Evolutionary conservation across 2,113 vertebrate genomes (phyloP), one percentile per base, ranked within the genome.

Genomic region (Phrynocephalus versicolor): DNA sequence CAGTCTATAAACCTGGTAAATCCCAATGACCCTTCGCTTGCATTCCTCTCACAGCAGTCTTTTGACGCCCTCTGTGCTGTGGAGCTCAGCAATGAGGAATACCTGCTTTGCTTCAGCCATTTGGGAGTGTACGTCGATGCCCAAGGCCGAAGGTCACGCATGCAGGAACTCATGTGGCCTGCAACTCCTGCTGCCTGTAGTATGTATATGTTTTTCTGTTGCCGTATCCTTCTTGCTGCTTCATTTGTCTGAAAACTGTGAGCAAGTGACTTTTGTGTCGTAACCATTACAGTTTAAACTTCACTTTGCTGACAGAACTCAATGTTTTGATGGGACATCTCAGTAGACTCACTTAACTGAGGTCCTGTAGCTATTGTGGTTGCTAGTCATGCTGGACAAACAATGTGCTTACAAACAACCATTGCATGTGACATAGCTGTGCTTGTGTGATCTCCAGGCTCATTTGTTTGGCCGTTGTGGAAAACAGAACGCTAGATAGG

Each of bases 131-230:
- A 99, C 87, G 99, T 99, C 95, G 98, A 99, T 91, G 96, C 96
- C 1, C 98, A 97, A 93, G 99, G 99, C 30, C 97, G 98, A 74
- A 96, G 99, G 89, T 97, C 98, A 69, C 95, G 98, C 76, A 95
- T 95, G 83, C 98, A 98, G 97, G 99, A 99, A 94, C 97, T 99
- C 91, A 99, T 99, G 99, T 99, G 99, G 99, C 98, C 98, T 78
- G 97, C 98, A 87, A 96, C 96, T 75, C 98, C 98, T 21, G 95
- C 98, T 7, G 98, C 98, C 84, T 99, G 98, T 96, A 98, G 99
- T 99, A 98, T 89, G 98, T 98, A 97, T 96, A 95, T 94, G 95
- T 95, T 95, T 94, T 95, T 96, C 93, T 96, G 96, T 96, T 95
- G 95, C 94, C 94, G 90, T 95, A 87, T 89, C 90, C 90, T 90